Evolutionary conservation across 2,888 invertebrate species (phyloP).

Genomic region (Microplitis manilae): DNA sequence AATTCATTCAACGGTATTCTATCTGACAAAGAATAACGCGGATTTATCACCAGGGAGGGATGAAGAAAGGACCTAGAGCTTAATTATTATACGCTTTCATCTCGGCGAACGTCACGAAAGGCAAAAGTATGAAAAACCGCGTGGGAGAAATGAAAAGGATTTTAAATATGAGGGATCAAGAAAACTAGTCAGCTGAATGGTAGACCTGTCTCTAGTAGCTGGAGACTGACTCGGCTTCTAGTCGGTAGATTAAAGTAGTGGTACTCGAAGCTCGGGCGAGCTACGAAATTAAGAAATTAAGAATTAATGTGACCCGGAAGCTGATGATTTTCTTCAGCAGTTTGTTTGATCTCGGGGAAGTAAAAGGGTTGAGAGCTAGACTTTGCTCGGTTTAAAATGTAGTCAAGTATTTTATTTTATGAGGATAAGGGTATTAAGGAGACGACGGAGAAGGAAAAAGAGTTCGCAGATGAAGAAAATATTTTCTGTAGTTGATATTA

Average conservation of each 20-base stretch:
- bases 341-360: constrained; percentile 45
- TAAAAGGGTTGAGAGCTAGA: not conserved
- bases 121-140: no score
- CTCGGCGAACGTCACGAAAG: no score
- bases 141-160: not conserved
- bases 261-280: constrained; percentile 57
- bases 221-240: not conserved
- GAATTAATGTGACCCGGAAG: constrained; percentile 63
- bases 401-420: not conserved
- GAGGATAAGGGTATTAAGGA: not conserved
- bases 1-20: no score
- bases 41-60: no score
- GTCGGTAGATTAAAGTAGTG: constrained; percentile 22
- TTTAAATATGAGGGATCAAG: constrained; percentile 9
- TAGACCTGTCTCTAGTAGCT: constrained; percentile 38
- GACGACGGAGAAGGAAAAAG: no score
- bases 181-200: not conserved
- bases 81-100: no score
- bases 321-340: constrained; percentile 50
- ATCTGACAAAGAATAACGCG: no score
- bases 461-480: no score
- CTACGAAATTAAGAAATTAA: constrained; percentile 67
- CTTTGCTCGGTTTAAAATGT: not conserved
- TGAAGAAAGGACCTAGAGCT: no score
- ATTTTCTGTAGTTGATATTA: no score